phyloP scores from a whole-genome alignment of 2,797 vertebrate genomes.

The Cephalopachus bancanus region DNA sequence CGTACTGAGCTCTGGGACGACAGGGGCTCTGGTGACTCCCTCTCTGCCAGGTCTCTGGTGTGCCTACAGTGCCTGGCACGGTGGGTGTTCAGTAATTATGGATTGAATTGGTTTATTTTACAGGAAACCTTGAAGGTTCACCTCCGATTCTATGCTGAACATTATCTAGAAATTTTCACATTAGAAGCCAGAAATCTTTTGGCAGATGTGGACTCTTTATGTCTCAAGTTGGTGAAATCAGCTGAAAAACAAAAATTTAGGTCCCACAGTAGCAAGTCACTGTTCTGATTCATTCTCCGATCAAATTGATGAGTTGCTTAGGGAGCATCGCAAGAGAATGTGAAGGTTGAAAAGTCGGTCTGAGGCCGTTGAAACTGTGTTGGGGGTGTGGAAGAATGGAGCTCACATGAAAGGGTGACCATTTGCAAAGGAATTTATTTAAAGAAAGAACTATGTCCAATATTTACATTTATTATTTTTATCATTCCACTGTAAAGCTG shows the following conservation, averaged over 20 bases:
- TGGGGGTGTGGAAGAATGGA: not conserved
- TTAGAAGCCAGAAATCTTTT: not conserved
- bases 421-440: slow-evolving; percentile 66
- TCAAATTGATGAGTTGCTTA: not conserved
- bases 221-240: slow-evolving; percentile 14
- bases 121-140: not conserved
- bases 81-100: not conserved
- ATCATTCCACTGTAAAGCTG: slow-evolving; percentile 47
- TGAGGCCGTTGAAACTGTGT: not conserved
- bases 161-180: slow-evolving; percentile 29
- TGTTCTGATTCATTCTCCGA: not conserved
- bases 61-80: not conserved
- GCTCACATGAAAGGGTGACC: not conserved
- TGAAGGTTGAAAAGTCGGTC: not conserved
- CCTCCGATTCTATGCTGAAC: not conserved
- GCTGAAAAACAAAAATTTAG: slow-evolving; percentile 31
- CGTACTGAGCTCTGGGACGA: not conserved
- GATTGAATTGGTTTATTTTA: not conserved
- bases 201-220: not conserved
- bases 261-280: not conserved
- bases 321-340: not conserved
- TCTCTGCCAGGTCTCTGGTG: not conserved
- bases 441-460: not conserved
- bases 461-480: slow-evolving; percentile 69
- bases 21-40: not conserved